phyloP scores from a whole-genome alignment of 2,797 vertebrate genomes.

The Gastrophryne carolinensis region DNA sequence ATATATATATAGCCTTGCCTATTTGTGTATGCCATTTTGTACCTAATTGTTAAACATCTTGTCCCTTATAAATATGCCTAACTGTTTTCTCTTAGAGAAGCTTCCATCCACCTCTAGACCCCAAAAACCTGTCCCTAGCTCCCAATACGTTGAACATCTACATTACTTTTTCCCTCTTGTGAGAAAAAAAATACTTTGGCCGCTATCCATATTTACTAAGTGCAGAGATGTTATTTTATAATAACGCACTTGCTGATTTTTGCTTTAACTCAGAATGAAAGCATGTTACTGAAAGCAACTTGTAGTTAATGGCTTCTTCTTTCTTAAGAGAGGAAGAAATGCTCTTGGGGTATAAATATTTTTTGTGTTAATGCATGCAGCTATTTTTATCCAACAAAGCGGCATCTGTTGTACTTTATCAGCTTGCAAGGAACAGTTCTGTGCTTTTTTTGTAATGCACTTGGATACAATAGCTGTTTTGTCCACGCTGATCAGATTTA shows the following conservation, averaged over 20 bases:
- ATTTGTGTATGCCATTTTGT: too few species aligned
- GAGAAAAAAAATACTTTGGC: too few species aligned
- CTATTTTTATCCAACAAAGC: slow-evolving; percentile 82
- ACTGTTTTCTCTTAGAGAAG: too few species aligned
- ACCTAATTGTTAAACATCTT: too few species aligned
- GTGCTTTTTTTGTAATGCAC: slow-evolving; percentile 76
- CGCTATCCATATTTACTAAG: too few species aligned
- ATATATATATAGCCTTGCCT: too few species aligned
- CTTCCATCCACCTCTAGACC: too few species aligned
- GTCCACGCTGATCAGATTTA: slow-evolving; percentile 63
- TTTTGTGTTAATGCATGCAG: slow-evolving; percentile 79
- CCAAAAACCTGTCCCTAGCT: too few species aligned
- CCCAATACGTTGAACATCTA: too few species aligned
- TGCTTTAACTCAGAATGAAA: neutral
- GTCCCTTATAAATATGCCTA: too few species aligned
- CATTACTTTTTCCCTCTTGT: too few species aligned
- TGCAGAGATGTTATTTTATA: neutral
- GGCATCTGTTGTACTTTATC: slow-evolving; percentile 80
- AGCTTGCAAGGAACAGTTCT: slow-evolving; percentile 85
- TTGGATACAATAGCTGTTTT: slow-evolving; percentile 77
- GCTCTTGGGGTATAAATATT: slow-evolving; percentile 63
- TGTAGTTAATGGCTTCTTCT: neutral
- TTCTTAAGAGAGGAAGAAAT: slow-evolving; percentile 43
- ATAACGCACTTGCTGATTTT: neutral
- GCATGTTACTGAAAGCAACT: neutral